A percentile compares a stretch with the other conserved stretches of the same genome.
phyloP scores from a whole-genome alignment of 2,888 invertebrate species.

The Platycheirus albimanus region DNA sequence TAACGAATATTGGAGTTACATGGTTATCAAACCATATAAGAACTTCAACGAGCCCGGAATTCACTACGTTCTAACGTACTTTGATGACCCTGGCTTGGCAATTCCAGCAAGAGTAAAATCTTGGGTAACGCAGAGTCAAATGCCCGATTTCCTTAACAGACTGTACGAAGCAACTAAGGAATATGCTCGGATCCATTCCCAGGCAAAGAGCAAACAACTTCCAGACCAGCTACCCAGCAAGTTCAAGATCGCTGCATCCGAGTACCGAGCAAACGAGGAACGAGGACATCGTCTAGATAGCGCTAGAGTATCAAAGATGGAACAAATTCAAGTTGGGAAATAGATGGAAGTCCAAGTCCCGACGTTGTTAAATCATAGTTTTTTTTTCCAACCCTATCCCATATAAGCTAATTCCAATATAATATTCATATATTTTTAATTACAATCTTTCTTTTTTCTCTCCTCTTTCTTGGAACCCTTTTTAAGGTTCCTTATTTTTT shows the following conservation, averaged over 20 bases:
- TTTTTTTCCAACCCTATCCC: constrained; percentile 4
- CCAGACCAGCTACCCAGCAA: constrained; percentile 57
- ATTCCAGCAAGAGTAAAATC: constrained; percentile 88
- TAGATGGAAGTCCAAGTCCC: neutral
- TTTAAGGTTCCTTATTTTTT: neutral
- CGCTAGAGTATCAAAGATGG: constrained; percentile 16
- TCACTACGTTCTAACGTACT: constrained; percentile 92
- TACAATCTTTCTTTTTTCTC: neutral
- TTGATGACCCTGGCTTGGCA: constrained; percentile 91
- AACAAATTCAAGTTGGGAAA: constrained; percentile 32
- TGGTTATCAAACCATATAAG: constrained; percentile 89
- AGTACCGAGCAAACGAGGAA: constrained; percentile 79
- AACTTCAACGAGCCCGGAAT: constrained; percentile 80
- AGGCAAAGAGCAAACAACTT: constrained; percentile 81
- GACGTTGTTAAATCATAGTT: neutral
- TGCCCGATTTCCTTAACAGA: constrained; percentile 89
- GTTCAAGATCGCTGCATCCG: constrained; percentile 77
- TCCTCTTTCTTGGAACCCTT: neutral
- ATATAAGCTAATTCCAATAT: constrained; percentile 19
- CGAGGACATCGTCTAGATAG: constrained; percentile 75
- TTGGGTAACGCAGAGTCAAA: constrained; percentile 90
- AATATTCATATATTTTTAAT: neutral
- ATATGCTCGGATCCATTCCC: constrained; percentile 83
- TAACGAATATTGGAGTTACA: constrained; percentile 92
- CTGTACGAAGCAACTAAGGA: constrained; percentile 88